Evolutionary conservation across 37 sponge, comb jelly and placozoan genomes (phyloP), one percentile per base, ranked within the genome.

Genomic region (Halisarca cf. caerulea): DNA sequence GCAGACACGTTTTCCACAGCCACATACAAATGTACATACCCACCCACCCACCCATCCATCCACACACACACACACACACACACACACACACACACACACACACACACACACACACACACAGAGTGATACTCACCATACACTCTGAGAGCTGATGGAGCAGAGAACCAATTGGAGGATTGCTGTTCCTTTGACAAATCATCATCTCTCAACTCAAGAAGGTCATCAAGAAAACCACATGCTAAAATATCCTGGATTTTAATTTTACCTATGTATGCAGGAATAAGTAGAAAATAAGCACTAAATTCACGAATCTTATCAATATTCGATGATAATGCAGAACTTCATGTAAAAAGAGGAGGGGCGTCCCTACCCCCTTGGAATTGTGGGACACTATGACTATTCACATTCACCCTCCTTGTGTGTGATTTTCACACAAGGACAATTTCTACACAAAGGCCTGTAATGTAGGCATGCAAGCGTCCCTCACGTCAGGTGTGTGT

Each of bases 131-230:
- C 66, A 90, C 91, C 96, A 79, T 98, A 98, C 6, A 98, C 96
- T 38, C 96, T 70, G 27, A 98, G 95, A 24, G 99, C 92, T 24
- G 94, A 94, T 8, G 96, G 89, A 35, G 99, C 99, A 51, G 96
- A 96, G 75, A 98, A 98, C 99, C 99, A 98, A 88, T 98, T 98
- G 20, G 86, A 45, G 9, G 91, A 91, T 72, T 94, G 95, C 41
- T 69, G 84, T 20, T 96, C 99, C 53, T 86, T 86, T 1, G 93
- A 79, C 32, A 98, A 70, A 0, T 96, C 96, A 58, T 96, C 99
- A 80, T 98, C 99, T 47, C 99, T 81, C 24, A 98, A 88, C 90
- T 97, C 95, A 51, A 97, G 84, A 21, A 98, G 80, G 58, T 98
- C 99, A 64, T 98, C 99, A 62, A 98, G 90, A 68, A 98, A 98